These are phyloP conservation scores for Larimichthys polyactis DNA, from an alignment of 2,113 vertebrate species.

Conservation along the genomic window DNA sequence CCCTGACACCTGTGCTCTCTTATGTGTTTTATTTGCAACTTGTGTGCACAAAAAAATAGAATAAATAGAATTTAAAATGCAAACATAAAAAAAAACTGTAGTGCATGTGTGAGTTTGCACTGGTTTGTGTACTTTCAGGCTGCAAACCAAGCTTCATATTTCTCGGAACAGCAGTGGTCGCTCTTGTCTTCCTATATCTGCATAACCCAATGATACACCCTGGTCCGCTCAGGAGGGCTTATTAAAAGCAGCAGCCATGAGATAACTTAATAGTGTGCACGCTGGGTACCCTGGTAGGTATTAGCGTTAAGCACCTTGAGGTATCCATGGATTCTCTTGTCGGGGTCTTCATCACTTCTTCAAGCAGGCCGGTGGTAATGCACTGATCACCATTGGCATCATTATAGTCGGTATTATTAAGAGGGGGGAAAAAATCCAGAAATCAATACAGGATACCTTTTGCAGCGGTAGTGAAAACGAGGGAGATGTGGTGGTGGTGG, in stretches of 20 bases:
- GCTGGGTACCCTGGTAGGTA: slow-evolving; percentile 42
- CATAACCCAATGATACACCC: slow-evolving; percentile 47
- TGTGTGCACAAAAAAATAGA: background rate
- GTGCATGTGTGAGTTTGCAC: slow-evolving; percentile 2
- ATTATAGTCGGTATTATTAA: slow-evolving; percentile 82
- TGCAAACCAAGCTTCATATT: slow-evolving; percentile 6
- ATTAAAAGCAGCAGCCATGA: slow-evolving; percentile 60
- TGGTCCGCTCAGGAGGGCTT: slow-evolving; percentile 45
- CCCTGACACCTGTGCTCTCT: background rate
- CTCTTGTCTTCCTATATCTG: slow-evolving; percentile 37
- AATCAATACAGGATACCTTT: slow-evolving; percentile 86
- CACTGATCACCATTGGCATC: slow-evolving; percentile 80
- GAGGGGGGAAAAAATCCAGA: slow-evolving; percentile 59
- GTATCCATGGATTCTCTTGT: slow-evolving; percentile 65
- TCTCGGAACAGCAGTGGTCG: slow-evolving; percentile 61
- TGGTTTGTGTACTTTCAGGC: background rate
- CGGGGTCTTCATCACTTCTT: slow-evolving; percentile 51
- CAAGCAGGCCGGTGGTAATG: slow-evolving; percentile 62
- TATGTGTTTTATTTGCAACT: background rate
- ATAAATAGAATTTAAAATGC: background rate
- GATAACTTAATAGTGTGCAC: slow-evolving; percentile 68
- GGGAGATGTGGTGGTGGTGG: slow-evolving; percentile 52
- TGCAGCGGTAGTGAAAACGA: slow-evolving; percentile 84
- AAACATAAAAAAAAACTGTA: background rate
- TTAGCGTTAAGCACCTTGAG: slow-evolving; percentile 61